phyloP scores from a whole-genome alignment of 2,113 vertebrate species.

The Megalops atlanticus region DNA sequence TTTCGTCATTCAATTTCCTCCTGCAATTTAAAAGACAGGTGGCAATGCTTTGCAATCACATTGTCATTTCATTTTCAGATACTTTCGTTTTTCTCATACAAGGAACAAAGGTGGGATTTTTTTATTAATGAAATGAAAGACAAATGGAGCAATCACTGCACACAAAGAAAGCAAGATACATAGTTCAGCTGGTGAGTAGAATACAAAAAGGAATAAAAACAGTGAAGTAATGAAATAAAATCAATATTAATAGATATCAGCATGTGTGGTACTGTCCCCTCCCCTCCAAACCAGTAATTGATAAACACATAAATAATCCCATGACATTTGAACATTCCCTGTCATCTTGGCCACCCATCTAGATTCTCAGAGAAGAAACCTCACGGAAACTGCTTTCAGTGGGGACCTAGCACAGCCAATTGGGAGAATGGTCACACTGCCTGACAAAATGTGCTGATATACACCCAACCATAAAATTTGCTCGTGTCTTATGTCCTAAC shows the following conservation, averaged over 20 bases:
- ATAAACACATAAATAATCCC: neutral
- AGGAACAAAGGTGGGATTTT: no score
- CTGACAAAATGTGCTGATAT: slow-evolving; percentile 18
- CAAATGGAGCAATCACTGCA: no score
- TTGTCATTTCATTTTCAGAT: neutral
- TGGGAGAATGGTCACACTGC: neutral
- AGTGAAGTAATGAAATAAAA: slow-evolving; percentile 8
- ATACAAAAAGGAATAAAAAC: no score
- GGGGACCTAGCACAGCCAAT: neutral
- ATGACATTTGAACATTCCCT: neutral
- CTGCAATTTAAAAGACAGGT: slow-evolving; percentile 48
- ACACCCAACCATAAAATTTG: slow-evolving; percentile 39
- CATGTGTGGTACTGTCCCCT: neutral
- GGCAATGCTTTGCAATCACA: slow-evolving; percentile 24
- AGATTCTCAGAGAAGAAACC: neutral
- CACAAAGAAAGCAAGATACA: no score
- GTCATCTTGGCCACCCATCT: neutral
- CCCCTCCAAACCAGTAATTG: neutral
- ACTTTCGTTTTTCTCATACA: neutral
- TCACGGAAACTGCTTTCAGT: slow-evolving; percentile 4
- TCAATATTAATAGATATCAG: neutral
- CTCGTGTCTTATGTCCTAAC: slow-evolving; percentile 30
- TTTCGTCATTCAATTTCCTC: neutral
- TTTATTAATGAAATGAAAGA: no score
- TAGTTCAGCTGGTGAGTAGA: no score